Base-by-base conservation (phyloP, 2,797 vertebrate species). In the Heteromormyrus szaboi region DNA sequence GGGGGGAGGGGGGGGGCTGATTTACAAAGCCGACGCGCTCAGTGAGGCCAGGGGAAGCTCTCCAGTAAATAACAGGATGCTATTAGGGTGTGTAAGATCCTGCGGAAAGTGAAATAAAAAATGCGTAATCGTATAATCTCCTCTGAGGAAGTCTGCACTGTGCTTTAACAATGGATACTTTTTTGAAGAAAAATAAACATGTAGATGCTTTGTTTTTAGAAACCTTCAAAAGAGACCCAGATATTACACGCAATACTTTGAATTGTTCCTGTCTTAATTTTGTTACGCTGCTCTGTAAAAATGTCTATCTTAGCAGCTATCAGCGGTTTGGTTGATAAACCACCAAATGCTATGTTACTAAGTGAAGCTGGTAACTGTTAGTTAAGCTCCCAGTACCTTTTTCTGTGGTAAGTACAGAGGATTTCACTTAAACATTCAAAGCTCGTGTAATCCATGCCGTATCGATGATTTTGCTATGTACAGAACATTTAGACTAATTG, bases 81-180 rank as follows among this genome's bases (percentile, higher is more conserved):
- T 95, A 96, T 94, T 92, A 90, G 95, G 95, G 95, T 92, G 96
- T 96, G 95, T 92, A 90, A 94, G 96, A 96, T 97, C 96, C 96
- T 97, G 96, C 94, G 95, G 96, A 96, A 96, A 96, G 94, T 94
- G 95, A 94, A 96, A 95, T 96, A 95, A 95, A 85, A 97, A 96
- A 96, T 93, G 93, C 2, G 92, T 91, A 95, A 95, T 97, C 95
- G 92, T 95, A 94, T 95, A 94, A 96, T 96, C 95, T 93, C 91
- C 92, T 92, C 95, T 87, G 93, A 95, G 95, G 96, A 96, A 96
- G 94, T 95, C 91, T 92, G 92, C 89, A 92, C 89, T 94, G 92
- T 95, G 62, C 93, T 93, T 91, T 93, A 96, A 96, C 96, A 96
- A 96, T 96, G 94, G 95, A 94, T 95, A 92, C 94, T 93, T 96